Conservation (phyloP, 1,140 invertebrate genomes). For the Daktulosphaira vitifoliae region DNA sequence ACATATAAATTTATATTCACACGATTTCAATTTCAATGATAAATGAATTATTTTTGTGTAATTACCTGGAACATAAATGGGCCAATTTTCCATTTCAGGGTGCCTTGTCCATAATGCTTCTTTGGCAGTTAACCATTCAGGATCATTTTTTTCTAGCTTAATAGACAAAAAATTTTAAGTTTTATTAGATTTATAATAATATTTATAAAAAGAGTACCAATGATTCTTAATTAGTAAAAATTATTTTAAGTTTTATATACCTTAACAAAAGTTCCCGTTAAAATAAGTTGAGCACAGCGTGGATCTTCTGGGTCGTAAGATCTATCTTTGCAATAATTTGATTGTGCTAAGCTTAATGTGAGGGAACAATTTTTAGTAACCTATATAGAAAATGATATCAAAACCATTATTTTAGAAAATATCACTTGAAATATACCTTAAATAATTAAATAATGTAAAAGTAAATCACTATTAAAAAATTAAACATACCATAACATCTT, state of each 20-base stretch:
- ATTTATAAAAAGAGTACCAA: neutral
- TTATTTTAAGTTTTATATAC: conserved; percentile 43
- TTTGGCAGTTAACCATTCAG: conserved; percentile 54
- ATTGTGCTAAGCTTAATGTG: conserved; percentile 34
- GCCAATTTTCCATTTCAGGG: conserved; percentile 57
- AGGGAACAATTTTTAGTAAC: conserved; percentile 34
- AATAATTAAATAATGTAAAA: neutral
- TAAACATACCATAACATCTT: conserved; percentile 55
- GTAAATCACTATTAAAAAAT: neutral
- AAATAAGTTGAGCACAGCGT: conserved; percentile 61
- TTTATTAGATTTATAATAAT: neutral
- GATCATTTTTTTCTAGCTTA: conserved; percentile 50
- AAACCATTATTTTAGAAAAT: too few relatives aligned
- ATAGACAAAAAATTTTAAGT: neutral
- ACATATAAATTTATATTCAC: too few relatives aligned
- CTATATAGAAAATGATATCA: neutral
- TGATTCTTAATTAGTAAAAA: neutral
- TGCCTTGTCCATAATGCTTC: conserved; percentile 58
- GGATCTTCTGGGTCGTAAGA: conserved; percentile 70
- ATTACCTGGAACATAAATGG: conserved; percentile 37
- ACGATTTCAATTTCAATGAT: too few relatives aligned
- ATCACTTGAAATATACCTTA: too few relatives aligned
- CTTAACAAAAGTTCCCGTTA: conserved; percentile 59
- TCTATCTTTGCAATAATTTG: conserved; percentile 48
- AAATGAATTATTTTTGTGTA: too few relatives aligned